These are phyloP conservation scores for Salvelinus alpinus DNA, from an alignment of 2,113 vertebrate genomes.

Conservation along the genomic window DNA sequence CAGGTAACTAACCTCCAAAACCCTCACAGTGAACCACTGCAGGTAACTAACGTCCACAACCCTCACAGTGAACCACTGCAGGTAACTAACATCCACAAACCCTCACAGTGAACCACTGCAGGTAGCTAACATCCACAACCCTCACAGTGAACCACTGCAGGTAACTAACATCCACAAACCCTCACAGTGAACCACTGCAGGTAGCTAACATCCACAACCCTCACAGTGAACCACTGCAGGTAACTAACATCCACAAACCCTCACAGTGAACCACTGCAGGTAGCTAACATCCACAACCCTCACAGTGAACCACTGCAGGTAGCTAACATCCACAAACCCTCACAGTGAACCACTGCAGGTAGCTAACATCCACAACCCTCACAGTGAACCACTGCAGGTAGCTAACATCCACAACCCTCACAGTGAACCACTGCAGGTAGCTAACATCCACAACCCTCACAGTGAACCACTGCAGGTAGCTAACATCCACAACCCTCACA, in stretches of 20 bases:
- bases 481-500: conserved; percentile 96
- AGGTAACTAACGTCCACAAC: conserved; percentile 75
- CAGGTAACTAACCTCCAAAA: conserved; percentile 78
- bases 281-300: conserved; percentile 82
- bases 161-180: conserved; percentile 94
- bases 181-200: conserved; percentile 96
- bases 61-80: conserved; percentile 82
- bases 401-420: background rate
- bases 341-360: no score
- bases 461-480: conserved; percentile 94
- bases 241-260: conserved; percentile 92
- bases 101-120: conserved; percentile 95
- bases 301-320: conserved; percentile 98
- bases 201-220: conserved; percentile 55
- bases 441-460: conserved; percentile 94
- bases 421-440: no score
- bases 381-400: conserved; percentile 96
- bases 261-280: conserved; percentile 96
- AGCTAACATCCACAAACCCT: background rate
- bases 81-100: conserved; percentile 54
- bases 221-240: no score
- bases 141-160: conserved; percentile 97
- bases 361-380: conserved; percentile 91
- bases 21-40: conserved; percentile 83
- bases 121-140: conserved; percentile 94